Evolutionary conservation across 2,113 vertebrate species (phyloP).

Genomic region (Seriola quinqueradiata): DNA sequence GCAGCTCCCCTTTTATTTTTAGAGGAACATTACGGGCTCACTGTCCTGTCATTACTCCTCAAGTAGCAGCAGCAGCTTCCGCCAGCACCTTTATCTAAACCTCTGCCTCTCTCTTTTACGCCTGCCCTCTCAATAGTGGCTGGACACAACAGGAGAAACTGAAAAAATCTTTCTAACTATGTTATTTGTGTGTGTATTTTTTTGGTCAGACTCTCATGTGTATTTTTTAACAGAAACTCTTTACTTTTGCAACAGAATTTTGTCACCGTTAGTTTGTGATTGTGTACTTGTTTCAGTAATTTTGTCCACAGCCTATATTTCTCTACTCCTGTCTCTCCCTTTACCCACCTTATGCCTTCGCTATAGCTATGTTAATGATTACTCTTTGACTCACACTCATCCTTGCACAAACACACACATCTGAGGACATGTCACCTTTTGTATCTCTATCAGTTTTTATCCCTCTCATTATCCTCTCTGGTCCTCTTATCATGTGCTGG

Average conservation of each 20-base stretch:
- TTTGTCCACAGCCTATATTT: background rate
- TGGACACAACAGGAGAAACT: conserved; percentile 19
- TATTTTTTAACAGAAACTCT: background rate
- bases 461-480: conserved; percentile 61
- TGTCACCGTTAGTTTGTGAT: background rate
- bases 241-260: background rate
- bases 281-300: background rate
- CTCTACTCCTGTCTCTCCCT: background rate
- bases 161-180: background rate
- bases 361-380: conserved; percentile 27
- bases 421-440: conserved; percentile 25
- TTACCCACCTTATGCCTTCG: background rate
- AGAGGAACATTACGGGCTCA: conserved; percentile 34
- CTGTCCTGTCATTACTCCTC: conserved; percentile 42
- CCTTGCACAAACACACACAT: conserved; percentile 10
- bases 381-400: conserved; percentile 25
- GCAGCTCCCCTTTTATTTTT: conserved; percentile 59
- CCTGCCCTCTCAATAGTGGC: background rate
- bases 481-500: conserved; percentile 58
- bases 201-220: background rate
- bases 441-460: conserved; percentile 61
- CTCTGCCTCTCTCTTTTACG: conserved; percentile 2
- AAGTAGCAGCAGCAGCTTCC: conserved; percentile 28
- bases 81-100: conserved; percentile 1
- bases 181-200: background rate